These are phyloP conservation scores for Lagodon rhomboides DNA, from an alignment of 2,797 vertebrate species.

Conservation along the genomic window DNA sequence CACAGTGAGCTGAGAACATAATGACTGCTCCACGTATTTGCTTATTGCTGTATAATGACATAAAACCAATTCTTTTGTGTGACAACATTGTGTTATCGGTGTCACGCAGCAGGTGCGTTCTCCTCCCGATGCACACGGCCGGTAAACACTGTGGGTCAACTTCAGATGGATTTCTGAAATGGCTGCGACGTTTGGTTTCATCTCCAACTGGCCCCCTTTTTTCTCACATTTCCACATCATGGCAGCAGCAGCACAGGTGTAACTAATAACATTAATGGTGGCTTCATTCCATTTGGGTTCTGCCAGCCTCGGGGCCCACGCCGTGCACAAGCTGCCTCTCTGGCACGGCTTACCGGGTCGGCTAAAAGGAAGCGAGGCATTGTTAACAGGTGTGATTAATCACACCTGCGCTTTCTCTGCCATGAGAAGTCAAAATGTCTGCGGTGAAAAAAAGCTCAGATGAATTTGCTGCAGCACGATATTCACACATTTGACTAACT, in stretches of 20 bases:
- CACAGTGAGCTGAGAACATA: neutral
- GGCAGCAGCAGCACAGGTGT: neutral
- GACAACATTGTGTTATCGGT: neutral
- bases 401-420: neutral
- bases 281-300: neutral
- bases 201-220: neutral
- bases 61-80: neutral
- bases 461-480: neutral
- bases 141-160: neutral
- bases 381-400: neutral
- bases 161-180: neutral
- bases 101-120: neutral
- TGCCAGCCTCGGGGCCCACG: neutral
- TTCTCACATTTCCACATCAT: neutral
- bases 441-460: neutral
- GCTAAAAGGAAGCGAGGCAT: neutral
- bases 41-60: neutral
- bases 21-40: neutral
- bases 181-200: neutral
- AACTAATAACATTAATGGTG: neutral
- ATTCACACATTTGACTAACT: neutral
- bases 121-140: neutral
- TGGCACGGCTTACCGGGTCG: neutral
- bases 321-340: neutral
- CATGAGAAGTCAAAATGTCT: neutral